Evolutionary conservation across 2,113 vertebrate genomes (phyloP).

Genomic region (Daphoenositta chrysoptera): DNA sequence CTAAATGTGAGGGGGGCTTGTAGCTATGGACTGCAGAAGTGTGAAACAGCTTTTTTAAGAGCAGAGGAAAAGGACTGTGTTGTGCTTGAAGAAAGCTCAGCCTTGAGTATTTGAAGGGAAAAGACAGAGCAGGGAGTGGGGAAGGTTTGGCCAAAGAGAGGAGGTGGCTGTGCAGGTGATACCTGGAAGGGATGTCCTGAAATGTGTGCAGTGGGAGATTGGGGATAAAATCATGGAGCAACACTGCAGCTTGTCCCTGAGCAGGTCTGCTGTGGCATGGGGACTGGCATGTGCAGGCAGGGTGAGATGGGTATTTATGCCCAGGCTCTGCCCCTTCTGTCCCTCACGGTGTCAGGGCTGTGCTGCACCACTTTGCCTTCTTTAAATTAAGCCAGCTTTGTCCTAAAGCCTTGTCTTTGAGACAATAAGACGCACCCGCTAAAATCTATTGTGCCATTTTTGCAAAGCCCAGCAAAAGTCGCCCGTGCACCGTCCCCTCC

Average conservation of each 20-base stretch:
- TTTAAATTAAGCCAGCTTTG: not conserved
- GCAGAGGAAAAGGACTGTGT: not conserved
- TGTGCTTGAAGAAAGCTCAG: not conserved
- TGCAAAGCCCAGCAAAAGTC: constrained; percentile 73
- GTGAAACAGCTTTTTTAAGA: not conserved
- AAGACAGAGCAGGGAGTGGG: not conserved
- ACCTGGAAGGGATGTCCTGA: not conserved
- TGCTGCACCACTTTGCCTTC: not conserved
- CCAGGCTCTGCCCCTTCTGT: not conserved
- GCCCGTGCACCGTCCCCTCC: not conserved
- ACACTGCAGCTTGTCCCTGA: not conserved
- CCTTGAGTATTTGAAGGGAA: not conserved
- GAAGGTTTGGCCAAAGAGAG: not conserved
- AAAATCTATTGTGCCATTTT: constrained; percentile 56
- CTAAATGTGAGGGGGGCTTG: accelerated
- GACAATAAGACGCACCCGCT: not conserved
- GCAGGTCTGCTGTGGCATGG: not conserved
- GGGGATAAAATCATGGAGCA: not conserved
- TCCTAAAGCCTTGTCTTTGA: not conserved
- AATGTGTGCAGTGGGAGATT: accelerated
- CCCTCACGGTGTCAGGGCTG: not conserved
- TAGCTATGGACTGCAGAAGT: not conserved
- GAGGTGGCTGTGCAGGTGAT: not conserved
- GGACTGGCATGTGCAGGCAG: accelerated
- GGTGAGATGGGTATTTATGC: not conserved